Evolutionary conservation across 2,113 vertebrate genomes (phyloP), one percentile per base, ranked within the genome.

Genomic region (Cavia porcellus): DNA sequence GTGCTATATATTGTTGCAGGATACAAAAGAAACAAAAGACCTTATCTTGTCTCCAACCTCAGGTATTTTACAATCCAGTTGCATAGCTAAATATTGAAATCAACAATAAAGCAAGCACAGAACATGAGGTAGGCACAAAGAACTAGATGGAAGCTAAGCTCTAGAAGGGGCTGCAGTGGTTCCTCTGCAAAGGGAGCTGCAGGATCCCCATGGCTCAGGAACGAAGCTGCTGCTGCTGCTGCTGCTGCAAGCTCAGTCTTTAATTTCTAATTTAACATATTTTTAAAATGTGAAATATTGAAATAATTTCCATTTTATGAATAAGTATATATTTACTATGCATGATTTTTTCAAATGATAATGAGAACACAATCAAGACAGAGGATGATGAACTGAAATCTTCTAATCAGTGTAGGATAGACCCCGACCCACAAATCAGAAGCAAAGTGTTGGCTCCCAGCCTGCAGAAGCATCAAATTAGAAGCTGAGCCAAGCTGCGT

Each of bases 291-390:
- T 66, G 19, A 82, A 32, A 64, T 92, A 68, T 32, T 94, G 12
- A 38, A 61, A 45, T 59, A 89, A 93, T 52, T 50, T 30, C 28
- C 28, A 92, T 83, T 80, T 93, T 80, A 74, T 86, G 19, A 89
- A 55, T 75, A 93, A 42, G 59, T 91, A 95, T 17, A 42, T 88
- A 95, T 17, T 25, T 86, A 72, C 35, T 82, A 86, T 68, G 38
- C 61, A 20, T 70, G 92, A 38, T 64, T 89, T 93, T 90, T 94
- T 82, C 42, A 42, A 94, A 66, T 82, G n/a, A 70, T 77, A 50
- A 5, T 50, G 47, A 79, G 75, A 79, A 32, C 25, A 47, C 28
- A 17, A 47, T 77, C 45, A 92, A 75, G 42, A 85, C 5, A 93
- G 70, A 91, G 19, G n/a, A 91, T 32, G 81, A 85, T 72, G 68